Conservation (phyloP, 1,140 invertebrate genomes). For the Drosophila arizonae region DNA sequence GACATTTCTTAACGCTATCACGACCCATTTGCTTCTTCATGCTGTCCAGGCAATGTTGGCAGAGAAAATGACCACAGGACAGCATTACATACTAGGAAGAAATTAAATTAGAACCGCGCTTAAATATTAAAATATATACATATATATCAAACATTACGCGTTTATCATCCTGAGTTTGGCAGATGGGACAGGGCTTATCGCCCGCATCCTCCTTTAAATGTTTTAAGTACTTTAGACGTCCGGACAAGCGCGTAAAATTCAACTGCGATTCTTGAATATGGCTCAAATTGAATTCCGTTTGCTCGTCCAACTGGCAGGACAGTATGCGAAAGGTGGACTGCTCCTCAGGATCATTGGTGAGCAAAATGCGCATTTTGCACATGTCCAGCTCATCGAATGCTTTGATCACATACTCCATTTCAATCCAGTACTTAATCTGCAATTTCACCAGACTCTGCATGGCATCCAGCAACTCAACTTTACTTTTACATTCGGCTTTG, state of each 20-base stretch:
- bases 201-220: conserved; percentile 72
- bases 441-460: conserved; percentile 88
- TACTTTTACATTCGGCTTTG: conserved; percentile 72
- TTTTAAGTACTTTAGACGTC: conserved; percentile 74
- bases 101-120: too few species aligned
- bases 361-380: conserved; percentile 86
- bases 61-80: conserved; percentile 78
- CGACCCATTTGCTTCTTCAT: conserved; percentile 29
- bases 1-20: conserved; percentile 83
- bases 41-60: conserved; percentile 61
- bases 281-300: conserved; percentile 44
- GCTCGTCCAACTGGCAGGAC: conserved; percentile 55
- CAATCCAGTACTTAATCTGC: conserved; percentile 78
- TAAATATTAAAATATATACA: not conserved
- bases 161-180: conserved; percentile 82
- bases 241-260: conserved; percentile 61
- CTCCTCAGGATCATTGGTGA: conserved; percentile 65
- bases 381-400: conserved; percentile 90
- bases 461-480: conserved; percentile 85
- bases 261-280: conserved; percentile 62
- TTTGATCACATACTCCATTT: conserved; percentile 77
- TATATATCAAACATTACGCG: conserved; percentile 43
- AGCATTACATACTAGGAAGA: conserved; percentile 71
- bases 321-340: conserved; percentile 69
- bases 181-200: conserved; percentile 88